Conservation (phyloP, 2,797 vertebrate genomes). For the Todus mexicanus region DNA sequence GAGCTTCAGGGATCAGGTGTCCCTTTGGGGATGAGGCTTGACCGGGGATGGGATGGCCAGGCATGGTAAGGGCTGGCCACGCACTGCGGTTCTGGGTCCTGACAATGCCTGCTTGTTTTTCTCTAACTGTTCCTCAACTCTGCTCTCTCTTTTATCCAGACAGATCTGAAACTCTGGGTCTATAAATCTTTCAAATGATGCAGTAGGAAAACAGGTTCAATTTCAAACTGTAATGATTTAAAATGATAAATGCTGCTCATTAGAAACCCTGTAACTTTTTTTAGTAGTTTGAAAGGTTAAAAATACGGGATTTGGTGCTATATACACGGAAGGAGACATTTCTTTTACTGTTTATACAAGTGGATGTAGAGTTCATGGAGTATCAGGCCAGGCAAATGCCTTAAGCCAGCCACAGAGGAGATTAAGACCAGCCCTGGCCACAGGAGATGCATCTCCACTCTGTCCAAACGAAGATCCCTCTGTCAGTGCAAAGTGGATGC, state of each 20-base stretch:
- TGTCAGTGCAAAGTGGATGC: neutral
- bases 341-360: neutral
- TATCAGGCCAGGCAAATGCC: neutral
- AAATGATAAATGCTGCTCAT: neutral
- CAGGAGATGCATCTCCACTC: neutral
- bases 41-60: neutral
- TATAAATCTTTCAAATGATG: neutral
- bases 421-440: too few relatives aligned
- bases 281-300: neutral
- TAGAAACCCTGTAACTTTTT: neutral
- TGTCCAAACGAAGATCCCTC: neutral
- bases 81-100: neutral
- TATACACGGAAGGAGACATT: neutral
- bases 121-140: neutral
- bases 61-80: neutral
- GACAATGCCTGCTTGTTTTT: neutral
- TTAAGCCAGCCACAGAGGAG: neutral
- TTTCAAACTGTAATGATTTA: neutral
- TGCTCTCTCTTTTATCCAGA: neutral
- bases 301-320: neutral
- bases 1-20: neutral
- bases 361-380: neutral
- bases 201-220: neutral
- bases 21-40: neutral
- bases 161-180: neutral